Conservation (phyloP, 2,888 invertebrate genomes). For the Chaitophorus viminalis region DNA sequence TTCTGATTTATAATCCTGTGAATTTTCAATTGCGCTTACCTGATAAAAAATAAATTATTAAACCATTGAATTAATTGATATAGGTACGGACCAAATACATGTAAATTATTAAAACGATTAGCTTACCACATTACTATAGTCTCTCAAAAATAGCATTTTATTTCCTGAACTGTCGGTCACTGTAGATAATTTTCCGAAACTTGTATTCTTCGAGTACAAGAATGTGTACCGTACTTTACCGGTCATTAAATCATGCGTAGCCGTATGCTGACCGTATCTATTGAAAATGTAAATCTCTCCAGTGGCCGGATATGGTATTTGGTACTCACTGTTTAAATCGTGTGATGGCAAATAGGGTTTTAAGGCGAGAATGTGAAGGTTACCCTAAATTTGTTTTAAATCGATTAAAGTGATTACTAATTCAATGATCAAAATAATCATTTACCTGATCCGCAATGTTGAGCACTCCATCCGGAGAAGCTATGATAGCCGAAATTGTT, state of each 20-base stretch:
- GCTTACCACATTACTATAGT: conserved; percentile 86
- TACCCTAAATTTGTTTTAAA: conserved; percentile 70
- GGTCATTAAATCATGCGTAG: conserved; percentile 94
- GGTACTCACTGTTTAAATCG: conserved; percentile 82
- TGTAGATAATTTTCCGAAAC: conserved; percentile 91
- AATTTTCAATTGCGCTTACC: conserved; percentile 89
- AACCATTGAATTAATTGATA: not conserved
- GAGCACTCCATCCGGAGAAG: conserved; percentile 94
- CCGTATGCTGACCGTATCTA: conserved; percentile 94
- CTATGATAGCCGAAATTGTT: conserved; percentile 87
- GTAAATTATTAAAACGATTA: not conserved
- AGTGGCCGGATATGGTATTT: conserved; percentile 73
- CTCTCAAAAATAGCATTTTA: conserved; percentile 89
- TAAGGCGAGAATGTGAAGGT: conserved; percentile 83
- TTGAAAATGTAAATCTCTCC: conserved; percentile 95
- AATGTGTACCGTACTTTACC: conserved; percentile 94
- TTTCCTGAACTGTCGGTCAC: conserved; percentile 95
- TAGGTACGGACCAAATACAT: too few relatives aligned
- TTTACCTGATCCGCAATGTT: conserved; percentile 94
- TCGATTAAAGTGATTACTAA: not conserved
- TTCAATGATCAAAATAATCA: conserved; percentile 63
- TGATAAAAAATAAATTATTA: conserved; percentile 58
- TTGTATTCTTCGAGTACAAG: conserved; percentile 95
- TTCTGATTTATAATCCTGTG: conserved; percentile 91
- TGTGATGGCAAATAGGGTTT: conserved; percentile 89